These are phyloP conservation scores for Tangara arthus DNA, from an alignment of 2,797 vertebrate genomes.

Conservation along the genomic window DNA sequence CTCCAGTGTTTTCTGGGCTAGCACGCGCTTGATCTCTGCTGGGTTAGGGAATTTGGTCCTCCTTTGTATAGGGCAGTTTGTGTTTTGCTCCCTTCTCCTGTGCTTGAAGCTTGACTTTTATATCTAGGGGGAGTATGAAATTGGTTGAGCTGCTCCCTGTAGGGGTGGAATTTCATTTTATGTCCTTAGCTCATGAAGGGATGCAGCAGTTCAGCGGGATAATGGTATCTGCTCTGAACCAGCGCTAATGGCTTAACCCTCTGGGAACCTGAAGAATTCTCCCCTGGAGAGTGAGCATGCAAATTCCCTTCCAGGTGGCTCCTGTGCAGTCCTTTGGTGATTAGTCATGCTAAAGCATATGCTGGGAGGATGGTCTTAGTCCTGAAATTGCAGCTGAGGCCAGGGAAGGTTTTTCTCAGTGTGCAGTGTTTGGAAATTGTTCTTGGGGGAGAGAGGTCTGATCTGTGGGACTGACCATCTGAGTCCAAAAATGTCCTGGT, in stretches of 20 bases:
- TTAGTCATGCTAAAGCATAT: conserved; percentile 66
- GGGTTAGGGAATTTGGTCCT: conserved; percentile 11
- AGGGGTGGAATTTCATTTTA: conserved; percentile 63
- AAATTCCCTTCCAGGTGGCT: conserved; percentile 69
- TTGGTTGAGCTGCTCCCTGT: conserved; percentile 40
- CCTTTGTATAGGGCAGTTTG: not conserved
- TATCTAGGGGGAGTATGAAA: conserved; percentile 59
- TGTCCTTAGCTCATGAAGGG: not conserved
- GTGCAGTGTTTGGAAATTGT: not conserved
- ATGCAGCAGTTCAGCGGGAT: conserved; percentile 47
- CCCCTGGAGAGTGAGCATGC: conserved; percentile 62
- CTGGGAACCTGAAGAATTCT: conserved; percentile 68
- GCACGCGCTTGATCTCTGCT: not conserved
- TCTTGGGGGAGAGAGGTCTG: not conserved
- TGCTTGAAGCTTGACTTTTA: conserved; percentile 37
- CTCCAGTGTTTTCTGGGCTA: not conserved
- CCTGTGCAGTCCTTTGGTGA: conserved; percentile 65
- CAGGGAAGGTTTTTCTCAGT: not conserved
- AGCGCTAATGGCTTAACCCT: conserved; percentile 63
- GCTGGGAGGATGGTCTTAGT: conserved; percentile 4
- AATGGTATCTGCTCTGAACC: conserved; percentile 56
- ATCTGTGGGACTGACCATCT: not conserved
- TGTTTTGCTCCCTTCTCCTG: not conserved
- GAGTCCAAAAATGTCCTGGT: not conserved
- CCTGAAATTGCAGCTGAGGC: conserved; percentile 44